A percentile compares a stretch with the other conserved stretches of the same genome.
These are phyloP conservation scores for Caenorhabditis sinica DNA, from an alignment of 2,888 invertebrate species.

Conservation along the genomic window DNA sequence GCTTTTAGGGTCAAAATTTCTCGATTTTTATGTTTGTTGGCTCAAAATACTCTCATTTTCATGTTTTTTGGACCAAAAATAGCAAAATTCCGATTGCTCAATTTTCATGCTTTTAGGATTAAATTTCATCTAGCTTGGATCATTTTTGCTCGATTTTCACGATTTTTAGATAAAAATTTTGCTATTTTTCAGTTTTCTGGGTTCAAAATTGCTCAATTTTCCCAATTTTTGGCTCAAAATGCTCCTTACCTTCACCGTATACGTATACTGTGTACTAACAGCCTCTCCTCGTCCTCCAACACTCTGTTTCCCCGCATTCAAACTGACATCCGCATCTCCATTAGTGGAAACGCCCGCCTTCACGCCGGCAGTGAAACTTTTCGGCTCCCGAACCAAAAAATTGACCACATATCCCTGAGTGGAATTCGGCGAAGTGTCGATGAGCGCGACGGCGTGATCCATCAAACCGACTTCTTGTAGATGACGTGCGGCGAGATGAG, in stretches of 20 bases:
- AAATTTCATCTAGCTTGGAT: too few relatives aligned
- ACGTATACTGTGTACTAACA: conserved; percentile 77
- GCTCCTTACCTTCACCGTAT: conserved; percentile 74
- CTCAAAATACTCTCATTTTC: too few relatives aligned
- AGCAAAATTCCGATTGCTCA: too few relatives aligned
- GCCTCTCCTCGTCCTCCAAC: conserved; percentile 80
- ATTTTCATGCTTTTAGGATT: neutral
- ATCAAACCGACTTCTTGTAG: conserved; percentile 89
- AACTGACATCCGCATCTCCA: conserved; percentile 79
- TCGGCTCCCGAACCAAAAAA: conserved; percentile 91
- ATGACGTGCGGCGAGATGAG: conserved; percentile 79
- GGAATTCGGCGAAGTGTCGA: conserved; percentile 90
- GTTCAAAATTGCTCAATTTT: too few relatives aligned
- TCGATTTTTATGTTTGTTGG: too few relatives aligned
- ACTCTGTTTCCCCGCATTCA: conserved; percentile 75
- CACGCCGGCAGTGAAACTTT: conserved; percentile 76
- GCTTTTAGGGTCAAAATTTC: too few relatives aligned
- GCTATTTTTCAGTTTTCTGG: neutral
- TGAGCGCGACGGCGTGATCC: conserved; percentile 90
- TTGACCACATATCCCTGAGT: conserved; percentile 87
- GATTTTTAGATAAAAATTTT: neutral
- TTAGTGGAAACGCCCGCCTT: conserved; percentile 81
- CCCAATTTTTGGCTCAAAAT: too few relatives aligned
- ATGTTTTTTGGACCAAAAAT: too few relatives aligned
- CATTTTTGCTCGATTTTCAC: too few relatives aligned